A percentile compares a stretch with the other conserved stretches of the same genome.
These are phyloP conservation scores for Laticauda colubrina DNA, from an alignment of 2,113 vertebrate genomes.

Conservation along the genomic window DNA sequence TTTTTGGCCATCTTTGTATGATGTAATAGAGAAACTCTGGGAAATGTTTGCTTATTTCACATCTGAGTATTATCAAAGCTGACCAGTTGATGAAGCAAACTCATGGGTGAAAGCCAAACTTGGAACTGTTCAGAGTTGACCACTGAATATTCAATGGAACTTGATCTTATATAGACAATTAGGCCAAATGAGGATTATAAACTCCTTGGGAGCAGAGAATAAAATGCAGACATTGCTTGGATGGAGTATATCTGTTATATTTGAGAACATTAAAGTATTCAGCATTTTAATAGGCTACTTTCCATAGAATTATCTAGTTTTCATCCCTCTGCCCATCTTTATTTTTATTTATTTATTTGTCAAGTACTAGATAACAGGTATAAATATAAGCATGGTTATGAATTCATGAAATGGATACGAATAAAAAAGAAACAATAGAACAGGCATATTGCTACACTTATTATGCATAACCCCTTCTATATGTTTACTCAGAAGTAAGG, in stretches of 20 bases:
- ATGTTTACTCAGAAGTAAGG: background rate
- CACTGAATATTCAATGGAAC: background rate
- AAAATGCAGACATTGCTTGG: background rate
- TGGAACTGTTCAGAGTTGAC: background rate
- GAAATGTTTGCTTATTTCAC: background rate
- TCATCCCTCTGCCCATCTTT: background rate
- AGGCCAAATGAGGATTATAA: background rate
- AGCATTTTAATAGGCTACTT: background rate
- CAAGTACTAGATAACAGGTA: too few species aligned
- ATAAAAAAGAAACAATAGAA: too few species aligned
- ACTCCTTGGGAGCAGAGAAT: background rate
- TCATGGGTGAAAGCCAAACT: background rate
- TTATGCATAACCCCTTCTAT: background rate
- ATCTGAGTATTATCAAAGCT: background rate
- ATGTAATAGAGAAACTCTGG: background rate
- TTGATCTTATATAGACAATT: background rate
- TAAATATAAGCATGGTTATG: too few species aligned
- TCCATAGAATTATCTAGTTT: background rate
- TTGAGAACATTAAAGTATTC: background rate
- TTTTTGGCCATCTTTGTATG: background rate
- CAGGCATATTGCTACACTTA: too few species aligned
- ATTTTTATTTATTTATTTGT: too few species aligned
- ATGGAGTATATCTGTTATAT: background rate
- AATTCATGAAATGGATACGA: too few species aligned
- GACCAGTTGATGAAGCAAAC: background rate